Evolutionary conservation across 2,888 invertebrate genomes (phyloP), one percentile per base, ranked within the genome.

Genomic region (Pristionchus entomophagus): DNA sequence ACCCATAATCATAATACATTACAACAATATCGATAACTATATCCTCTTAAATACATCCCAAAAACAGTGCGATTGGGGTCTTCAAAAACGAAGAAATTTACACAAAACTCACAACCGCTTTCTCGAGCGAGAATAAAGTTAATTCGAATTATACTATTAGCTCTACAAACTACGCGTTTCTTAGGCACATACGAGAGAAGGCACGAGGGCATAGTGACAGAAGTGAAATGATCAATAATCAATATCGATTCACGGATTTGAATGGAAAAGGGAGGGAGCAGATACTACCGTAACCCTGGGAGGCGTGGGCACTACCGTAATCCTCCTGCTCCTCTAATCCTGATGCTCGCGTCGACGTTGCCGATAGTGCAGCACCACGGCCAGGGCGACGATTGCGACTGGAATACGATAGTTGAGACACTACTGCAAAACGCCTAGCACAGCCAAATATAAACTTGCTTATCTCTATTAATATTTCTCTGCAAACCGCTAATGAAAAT

Each of bases 111-210:
- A n/a, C n/a, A n/a, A n/a, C 73, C 26, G 41, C 6, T 38, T n/a
- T 69, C 65, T 45, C 45, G 6, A 6, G 45, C 45, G 45, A 10
- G 14, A 45, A 65, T 35, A 35, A 10, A 10, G 38, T 17, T 65
- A 73, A 45, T 73, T 26, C 41, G 41, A 73, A 73, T 73, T 73
- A 73, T 32, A 41, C 45, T 73, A 73, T 73, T 73, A 73, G 38
- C 35, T 69, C n/a, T n/a, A 69, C 38, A 38, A 35, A 19, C 73
- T 73, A 73, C 73, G 73, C 73, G 73, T 73, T 38, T 73, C 73
- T n/a, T 65, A 65, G 73, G 73, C 73, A 73, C 73, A 73, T 41
- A 73, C n/a, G 56, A 22, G 56, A 56, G 56, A 56, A n/a, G 56
- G 56, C 5, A 56, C 56, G 56, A 22, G 56, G 56, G n/a, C 45